A percentile compares a stretch with the other conserved stretches of the same genome.
phyloP scores from a whole-genome alignment of 53 echinoderm and acorn worm genomes.

The Stichopus horrens region DNA sequence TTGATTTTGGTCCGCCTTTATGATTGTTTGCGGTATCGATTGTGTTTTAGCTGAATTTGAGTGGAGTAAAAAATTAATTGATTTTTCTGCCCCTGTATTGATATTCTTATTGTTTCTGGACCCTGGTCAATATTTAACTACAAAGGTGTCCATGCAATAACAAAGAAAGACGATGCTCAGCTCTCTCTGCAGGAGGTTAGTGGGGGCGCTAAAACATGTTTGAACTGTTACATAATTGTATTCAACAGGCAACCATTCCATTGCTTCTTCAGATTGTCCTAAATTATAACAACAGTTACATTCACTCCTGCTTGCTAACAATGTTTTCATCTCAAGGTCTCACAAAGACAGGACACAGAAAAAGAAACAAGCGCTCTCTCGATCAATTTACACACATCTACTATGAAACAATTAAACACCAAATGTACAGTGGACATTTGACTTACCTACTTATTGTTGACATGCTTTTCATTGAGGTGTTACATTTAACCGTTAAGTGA shows the following conservation, averaged over 20 bases:
- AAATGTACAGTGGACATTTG: no score
- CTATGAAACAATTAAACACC: no score
- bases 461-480: no score
- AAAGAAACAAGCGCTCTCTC: no score
- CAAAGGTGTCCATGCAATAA: background rate
- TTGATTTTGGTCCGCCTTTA: background rate
- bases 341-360: background rate
- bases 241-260: background rate
- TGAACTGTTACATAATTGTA: background rate
- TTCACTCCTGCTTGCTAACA: background rate
- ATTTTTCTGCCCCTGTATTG: no score
- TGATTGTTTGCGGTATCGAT: background rate
- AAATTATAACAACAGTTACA: background rate
- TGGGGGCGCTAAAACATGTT: background rate
- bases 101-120: background rate
- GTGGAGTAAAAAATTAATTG: background rate
- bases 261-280: background rate
- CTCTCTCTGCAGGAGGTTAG: background rate
- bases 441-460: no score
- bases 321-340: background rate
- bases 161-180: background rate
- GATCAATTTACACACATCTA: no score
- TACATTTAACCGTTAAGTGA: no score
- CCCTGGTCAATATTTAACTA: background rate
- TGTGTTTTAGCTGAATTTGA: background rate